These are phyloP conservation scores for Poecilia wingei DNA, from an alignment of 2,797 vertebrate species.

Conservation along the genomic window DNA sequence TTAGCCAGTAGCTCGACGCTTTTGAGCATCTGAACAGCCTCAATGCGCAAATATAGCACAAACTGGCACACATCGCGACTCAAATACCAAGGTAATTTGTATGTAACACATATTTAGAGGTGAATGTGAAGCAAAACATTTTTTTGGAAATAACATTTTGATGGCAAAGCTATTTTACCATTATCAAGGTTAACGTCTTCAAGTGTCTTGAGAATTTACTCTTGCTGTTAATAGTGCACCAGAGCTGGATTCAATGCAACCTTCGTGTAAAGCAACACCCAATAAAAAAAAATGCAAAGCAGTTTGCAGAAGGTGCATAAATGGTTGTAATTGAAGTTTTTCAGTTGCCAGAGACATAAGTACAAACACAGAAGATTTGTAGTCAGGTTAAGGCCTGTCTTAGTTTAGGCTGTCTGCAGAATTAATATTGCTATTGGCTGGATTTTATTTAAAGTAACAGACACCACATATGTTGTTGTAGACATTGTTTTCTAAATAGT, in stretches of 20 bases:
- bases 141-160: neutral
- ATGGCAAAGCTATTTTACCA: neutral
- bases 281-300: neutral
- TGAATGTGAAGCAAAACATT: neutral
- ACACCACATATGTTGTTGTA: neutral
- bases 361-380: neutral
- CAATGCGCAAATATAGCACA: accelerated
- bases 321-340: neutral
- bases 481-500: neutral
- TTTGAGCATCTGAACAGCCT: neutral
- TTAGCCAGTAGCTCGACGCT: conserved; percentile 30
- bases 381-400: neutral
- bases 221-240: neutral
- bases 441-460: neutral
- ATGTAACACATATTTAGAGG: neutral
- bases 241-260: neutral
- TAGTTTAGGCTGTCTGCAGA: neutral
- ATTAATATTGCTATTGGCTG: neutral
- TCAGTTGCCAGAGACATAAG: neutral
- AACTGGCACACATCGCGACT: neutral
- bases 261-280: neutral
- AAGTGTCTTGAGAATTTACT: neutral
- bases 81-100: no score
- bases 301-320: neutral
- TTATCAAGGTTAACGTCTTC: neutral